phyloP scores from a whole-genome alignment of 2,797 vertebrate species.

The Ataeniobius toweri region DNA sequence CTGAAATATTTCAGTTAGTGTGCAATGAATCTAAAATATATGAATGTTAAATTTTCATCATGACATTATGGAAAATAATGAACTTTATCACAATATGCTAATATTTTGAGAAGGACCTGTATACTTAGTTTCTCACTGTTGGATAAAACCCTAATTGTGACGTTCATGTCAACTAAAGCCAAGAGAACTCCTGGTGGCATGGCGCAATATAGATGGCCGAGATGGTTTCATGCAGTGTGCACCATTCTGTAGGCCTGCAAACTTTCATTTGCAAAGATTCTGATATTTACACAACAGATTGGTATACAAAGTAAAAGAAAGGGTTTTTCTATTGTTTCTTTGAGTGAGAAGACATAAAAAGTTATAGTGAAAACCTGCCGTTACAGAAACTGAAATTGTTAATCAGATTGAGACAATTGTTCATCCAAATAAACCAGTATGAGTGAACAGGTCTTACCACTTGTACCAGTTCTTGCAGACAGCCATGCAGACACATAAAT shows the following conservation, averaged over 20 bases:
- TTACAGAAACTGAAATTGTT: neutral
- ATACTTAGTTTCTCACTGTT: neutral
- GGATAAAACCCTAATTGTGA: neutral
- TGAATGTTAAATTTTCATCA: too few species aligned
- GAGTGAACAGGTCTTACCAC: conserved; percentile 85
- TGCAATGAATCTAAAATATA: too few species aligned
- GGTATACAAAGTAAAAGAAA: neutral
- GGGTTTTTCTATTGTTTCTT: neutral
- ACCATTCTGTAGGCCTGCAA: neutral
- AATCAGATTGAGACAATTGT: neutral
- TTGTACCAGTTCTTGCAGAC: conserved; percentile 99
- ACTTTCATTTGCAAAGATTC: neutral
- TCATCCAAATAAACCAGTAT: neutral
- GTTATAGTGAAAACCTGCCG: too few species aligned
- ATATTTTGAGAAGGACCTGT: too few species aligned
- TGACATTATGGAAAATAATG: too few species aligned
- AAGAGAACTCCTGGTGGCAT: too few species aligned
- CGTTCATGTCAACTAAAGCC: too few species aligned
- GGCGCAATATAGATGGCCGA: neutral
- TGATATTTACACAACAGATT: neutral
- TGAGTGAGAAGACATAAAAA: neutral
- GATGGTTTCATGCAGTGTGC: neutral
- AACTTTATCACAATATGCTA: too few species aligned
- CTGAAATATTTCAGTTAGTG: too few species aligned
- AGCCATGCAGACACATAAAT: conserved; percentile 97